Conservation (phyloP, 1,140 invertebrate species). For the Micrasema minimum region DNA sequence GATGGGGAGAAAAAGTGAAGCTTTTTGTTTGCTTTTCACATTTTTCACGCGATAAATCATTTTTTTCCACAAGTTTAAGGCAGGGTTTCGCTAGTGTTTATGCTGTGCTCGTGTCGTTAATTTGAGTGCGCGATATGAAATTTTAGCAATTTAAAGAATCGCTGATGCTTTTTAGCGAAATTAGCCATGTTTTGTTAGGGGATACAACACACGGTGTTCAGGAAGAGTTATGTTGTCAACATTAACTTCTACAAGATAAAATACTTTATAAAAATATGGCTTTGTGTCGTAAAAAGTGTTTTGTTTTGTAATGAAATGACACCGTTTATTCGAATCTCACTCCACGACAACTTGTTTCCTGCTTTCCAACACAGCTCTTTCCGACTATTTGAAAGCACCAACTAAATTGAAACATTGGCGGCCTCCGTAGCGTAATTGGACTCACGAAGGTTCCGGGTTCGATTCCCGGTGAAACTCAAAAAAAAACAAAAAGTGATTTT, state of each 20-base stretch:
- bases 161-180: constrained; percentile 51
- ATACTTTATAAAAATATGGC: too few species aligned
- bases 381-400: too few species aligned
- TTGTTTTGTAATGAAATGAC: too few species aligned
- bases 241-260: constrained; percentile 14
- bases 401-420: too few species aligned
- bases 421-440: too few species aligned
- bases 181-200: constrained; percentile 44
- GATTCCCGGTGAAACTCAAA: too few species aligned
- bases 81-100: constrained; percentile 53
- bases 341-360: too few species aligned
- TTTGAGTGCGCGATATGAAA: constrained; percentile 53
- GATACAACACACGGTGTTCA: not conserved
- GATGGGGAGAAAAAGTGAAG: constrained; percentile 11
- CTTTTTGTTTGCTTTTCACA: constrained; percentile 66
- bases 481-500: too few species aligned
- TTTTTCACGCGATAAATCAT: constrained; percentile 69
- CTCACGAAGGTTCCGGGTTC: too few species aligned
- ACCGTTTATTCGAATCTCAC: too few species aligned
- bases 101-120: constrained; percentile 47
- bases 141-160: constrained; percentile 53
- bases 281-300: too few species aligned
- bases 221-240: not conserved
- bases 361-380: too few species aligned
- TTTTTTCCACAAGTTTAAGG: constrained; percentile 64